Conservation (phyloP, 2,113 vertebrate species). For the Opisthocomus hoazin region DNA sequence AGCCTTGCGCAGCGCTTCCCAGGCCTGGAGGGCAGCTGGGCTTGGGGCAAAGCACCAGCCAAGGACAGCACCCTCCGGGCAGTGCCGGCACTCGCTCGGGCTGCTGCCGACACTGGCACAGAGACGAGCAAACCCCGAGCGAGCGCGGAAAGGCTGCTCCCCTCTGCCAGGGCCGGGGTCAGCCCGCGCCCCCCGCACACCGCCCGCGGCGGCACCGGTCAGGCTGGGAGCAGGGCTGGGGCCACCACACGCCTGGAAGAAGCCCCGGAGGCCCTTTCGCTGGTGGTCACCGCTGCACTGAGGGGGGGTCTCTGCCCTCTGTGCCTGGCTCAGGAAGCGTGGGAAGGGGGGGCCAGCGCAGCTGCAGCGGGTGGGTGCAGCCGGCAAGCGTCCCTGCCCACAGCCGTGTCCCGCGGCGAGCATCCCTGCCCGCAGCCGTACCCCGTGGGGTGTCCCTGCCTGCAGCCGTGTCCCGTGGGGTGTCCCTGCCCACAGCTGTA, state of each 20-base stretch:
- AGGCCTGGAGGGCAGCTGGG: neutral
- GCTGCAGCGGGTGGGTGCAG: neutral
- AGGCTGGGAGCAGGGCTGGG: neutral
- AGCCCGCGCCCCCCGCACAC: neutral
- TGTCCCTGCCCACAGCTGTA: neutral
- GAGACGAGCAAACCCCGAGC: neutral
- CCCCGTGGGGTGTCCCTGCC: fast-evolving
- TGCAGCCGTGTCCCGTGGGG: neutral
- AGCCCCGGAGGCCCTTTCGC: neutral
- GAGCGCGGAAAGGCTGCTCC: too few species aligned
- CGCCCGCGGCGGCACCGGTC: neutral
- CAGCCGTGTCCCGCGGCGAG: fast-evolving
- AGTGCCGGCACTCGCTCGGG: fast-evolving
- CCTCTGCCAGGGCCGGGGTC: neutral
- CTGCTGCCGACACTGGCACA: neutral
- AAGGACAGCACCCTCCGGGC: too few species aligned
- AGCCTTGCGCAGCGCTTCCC: neutral
- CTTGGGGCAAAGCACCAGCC: neutral
- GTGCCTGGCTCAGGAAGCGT: neutral
- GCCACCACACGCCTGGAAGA: too few species aligned
- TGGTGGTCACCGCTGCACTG: too few species aligned
- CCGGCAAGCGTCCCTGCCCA: too few species aligned
- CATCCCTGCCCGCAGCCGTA: neutral
- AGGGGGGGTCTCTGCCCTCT: neutral
- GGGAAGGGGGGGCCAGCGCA: neutral